These are phyloP conservation scores for Mycalesis mineus DNA, from an alignment of 2,888 invertebrate genomes.

Conservation along the genomic window DNA sequence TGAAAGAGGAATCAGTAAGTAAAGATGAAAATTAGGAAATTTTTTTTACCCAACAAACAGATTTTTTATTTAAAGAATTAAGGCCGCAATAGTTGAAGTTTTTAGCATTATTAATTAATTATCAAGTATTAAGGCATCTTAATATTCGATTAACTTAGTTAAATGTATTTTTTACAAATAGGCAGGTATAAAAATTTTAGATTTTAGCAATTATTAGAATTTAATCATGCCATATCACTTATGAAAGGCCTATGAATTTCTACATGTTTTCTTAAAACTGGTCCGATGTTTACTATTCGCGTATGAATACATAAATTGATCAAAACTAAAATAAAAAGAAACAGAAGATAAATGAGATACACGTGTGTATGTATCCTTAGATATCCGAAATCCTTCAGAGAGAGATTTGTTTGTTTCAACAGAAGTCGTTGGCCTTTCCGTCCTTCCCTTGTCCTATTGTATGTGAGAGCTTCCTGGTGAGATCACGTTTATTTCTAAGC, in stretches of 20 bases:
- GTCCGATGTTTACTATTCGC: too few species aligned
- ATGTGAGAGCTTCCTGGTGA: conserved; percentile 55
- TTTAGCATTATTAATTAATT: too few species aligned
- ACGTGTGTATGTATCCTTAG: conserved; percentile 6
- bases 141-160: background rate
- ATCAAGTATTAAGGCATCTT: too few species aligned
- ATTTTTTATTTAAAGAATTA: background rate
- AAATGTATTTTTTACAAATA: background rate
- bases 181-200: too few species aligned
- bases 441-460: conserved; percentile 52
- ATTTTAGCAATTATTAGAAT: too few species aligned
- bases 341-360: conserved; percentile 8
- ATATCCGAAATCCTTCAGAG: conserved; percentile 25
- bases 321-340: background rate
- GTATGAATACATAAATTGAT: too few species aligned
- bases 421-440: conserved; percentile 53
- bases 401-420: conserved; percentile 46
- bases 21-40: too few species aligned
- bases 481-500: conserved; percentile 61
- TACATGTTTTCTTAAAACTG: too few species aligned
- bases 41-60: too few species aligned
- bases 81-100: too few species aligned
- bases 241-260: too few species aligned
- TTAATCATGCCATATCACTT: too few species aligned
- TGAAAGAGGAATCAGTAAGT: background rate